A percentile compares a stretch with the other conserved stretches of the same genome.
These are phyloP conservation scores for Scartelaos histophorus DNA, from an alignment of 2,113 vertebrate species.

Conservation along the genomic window DNA sequence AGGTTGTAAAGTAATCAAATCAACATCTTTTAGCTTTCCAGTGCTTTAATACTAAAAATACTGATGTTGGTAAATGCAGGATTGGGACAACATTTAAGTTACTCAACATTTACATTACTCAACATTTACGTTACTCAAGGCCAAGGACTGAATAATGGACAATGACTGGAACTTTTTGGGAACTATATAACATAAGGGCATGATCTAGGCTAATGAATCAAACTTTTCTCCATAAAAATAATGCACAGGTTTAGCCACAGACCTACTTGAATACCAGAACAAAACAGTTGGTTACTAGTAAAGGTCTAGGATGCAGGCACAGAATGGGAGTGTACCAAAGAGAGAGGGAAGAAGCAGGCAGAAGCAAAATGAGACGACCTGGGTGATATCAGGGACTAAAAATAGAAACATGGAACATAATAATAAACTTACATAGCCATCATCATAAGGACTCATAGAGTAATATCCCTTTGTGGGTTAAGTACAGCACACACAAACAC, in stretches of 20 bases:
- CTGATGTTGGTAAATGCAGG: background rate
- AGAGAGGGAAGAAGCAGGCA: conserved; percentile 9
- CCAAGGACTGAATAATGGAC: conserved; percentile 10
- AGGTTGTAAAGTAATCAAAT: background rate
- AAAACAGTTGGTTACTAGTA: conserved; percentile 5
- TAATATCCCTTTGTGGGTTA: conserved; percentile 87
- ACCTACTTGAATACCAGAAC: conserved; percentile 7
- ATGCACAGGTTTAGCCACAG: conserved; percentile 9
- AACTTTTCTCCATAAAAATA: background rate
- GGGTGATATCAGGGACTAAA: conserved; percentile 45
- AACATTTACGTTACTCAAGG: no score
- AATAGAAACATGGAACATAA: conserved; percentile 75
- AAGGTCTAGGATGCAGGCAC: conserved; percentile 35
- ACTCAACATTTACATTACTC: no score
- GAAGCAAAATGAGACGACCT: conserved; percentile 49
- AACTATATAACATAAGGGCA: conserved; percentile 5
- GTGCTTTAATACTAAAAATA: background rate
- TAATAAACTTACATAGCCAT: conserved; percentile 91
- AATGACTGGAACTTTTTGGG: conserved; percentile 8
- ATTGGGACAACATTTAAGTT: background rate
- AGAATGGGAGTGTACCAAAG: conserved; percentile 2
- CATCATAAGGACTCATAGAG: conserved; percentile 91
- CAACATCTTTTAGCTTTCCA: background rate
- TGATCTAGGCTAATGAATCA: conserved; percentile 1
- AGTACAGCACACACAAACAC: conserved; percentile 56